Evolutionary conservation across 2,113 vertebrate genomes (phyloP), one percentile per base, ranked within the genome.

Genomic region (Archocentrus centrarchus): DNA sequence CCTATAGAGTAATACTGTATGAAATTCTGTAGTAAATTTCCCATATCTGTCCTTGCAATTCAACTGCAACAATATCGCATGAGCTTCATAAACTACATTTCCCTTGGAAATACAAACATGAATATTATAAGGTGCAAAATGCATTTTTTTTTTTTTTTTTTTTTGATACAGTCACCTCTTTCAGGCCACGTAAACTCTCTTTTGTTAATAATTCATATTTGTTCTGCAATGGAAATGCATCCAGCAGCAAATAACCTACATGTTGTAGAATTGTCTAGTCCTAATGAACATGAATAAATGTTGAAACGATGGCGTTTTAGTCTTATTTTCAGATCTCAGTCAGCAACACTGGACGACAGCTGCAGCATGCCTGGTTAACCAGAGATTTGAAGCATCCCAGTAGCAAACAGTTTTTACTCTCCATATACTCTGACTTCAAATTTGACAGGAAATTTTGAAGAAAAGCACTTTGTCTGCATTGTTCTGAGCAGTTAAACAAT

Each of bases 11-110:
- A 81, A 91, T 88, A 73, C 47, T 73, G 47, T 73, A 85, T 91
- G 88, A 87, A 86, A 84, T 92, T 89, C 92, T 86, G 93, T 95
- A 88, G 87, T 89, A 88, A 93, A 93, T 95, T 89, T 89, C 93
- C 93, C 85, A 94, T 96, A 95, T 96, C 95, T 95, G 94, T 96
- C 95, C 96, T 97, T 97, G 95, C 96, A 97, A 97, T 95, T 96
- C 96, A 97, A 96, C 95, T 96, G 96, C 96, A 94, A 95, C 92
- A 97, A 95, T 96, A 95, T 95, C 94, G 91, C 94, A 96, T 97
- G 95, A 93, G 94, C 95, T 94, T 95, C 96, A 96, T 95, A 94
- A 96, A 93, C 90, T 93, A 95, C 94, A 96, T 96, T 96, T 96
- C 96, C 96, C 91, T 96, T 96, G 95, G 96, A 96, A 96, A 96